Evolutionary conservation across 2,888 invertebrate genomes (phyloP).

Genomic region (Anodontia alba): DNA sequence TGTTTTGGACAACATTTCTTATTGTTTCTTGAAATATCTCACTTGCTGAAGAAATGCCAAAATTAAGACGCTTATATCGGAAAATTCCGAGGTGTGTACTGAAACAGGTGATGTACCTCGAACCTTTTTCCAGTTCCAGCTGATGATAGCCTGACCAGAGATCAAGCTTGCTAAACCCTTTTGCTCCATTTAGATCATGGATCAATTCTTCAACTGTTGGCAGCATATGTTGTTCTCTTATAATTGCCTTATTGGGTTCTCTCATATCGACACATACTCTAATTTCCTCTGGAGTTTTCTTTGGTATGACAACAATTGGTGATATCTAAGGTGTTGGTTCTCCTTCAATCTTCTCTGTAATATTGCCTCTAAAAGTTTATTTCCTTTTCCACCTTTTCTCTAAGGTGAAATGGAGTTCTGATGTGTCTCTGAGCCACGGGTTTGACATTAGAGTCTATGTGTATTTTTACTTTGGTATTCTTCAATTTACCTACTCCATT

Average conservation of each 20-base stretch:
- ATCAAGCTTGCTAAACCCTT: conserved; percentile 65
- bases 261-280: conserved; percentile 71
- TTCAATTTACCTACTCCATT: conserved; percentile 50
- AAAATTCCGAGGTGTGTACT: conserved; percentile 63
- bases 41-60: conserved; percentile 81
- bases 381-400: conserved; percentile 49
- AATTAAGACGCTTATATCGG: conserved; percentile 63
- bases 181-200: conserved; percentile 60
- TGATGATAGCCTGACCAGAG: conserved; percentile 66
- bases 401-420: conserved; percentile 51
- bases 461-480: conserved; percentile 40
- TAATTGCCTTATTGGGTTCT: conserved; percentile 62
- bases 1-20: conserved; percentile 78
- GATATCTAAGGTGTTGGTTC: conserved; percentile 63
- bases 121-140: conserved; percentile 63
- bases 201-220: conserved; percentile 67
- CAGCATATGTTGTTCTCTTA: conserved; percentile 56
- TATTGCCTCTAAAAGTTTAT: conserved; percentile 52
- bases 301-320: conserved; percentile 58
- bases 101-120: conserved; percentile 65
- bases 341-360: conserved; percentile 62
- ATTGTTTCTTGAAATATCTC: conserved; percentile 85
- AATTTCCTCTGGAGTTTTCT: conserved; percentile 53
- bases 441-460: conserved; percentile 53
- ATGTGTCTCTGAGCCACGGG: conserved; percentile 53